A percentile compares a stretch with the other conserved stretches of the same genome.
Evolutionary conservation across 1,140 invertebrate species (phyloP).

Genomic region (Ylistrum balloti): DNA sequence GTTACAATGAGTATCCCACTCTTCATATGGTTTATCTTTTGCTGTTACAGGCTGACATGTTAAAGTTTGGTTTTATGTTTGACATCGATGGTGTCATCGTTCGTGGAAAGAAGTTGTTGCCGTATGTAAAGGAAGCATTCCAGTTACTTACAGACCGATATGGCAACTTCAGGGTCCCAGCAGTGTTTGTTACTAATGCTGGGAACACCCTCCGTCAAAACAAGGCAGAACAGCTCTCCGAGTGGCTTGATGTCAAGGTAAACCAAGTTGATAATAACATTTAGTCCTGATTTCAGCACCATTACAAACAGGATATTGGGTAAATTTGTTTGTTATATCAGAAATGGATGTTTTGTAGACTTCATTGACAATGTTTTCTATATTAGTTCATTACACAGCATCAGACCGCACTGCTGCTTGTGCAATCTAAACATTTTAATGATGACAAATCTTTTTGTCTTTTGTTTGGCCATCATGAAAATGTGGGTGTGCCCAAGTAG

Average conservation of each 20-base stretch:
- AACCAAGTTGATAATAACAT: not conserved
- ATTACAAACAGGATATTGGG: too few species aligned
- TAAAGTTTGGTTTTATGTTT: slow-evolving; percentile 82
- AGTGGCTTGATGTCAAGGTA: slow-evolving; percentile 81
- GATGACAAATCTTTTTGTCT: too few species aligned
- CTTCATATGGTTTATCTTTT: not conserved
- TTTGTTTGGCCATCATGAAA: too few species aligned
- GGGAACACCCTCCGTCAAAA: slow-evolving; percentile 81
- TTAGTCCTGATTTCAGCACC: too few species aligned
- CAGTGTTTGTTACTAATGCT: slow-evolving; percentile 83
- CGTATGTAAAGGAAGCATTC: slow-evolving; percentile 80
- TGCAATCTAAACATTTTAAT: too few species aligned
- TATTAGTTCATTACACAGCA: too few species aligned
- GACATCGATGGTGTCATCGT: slow-evolving; percentile 83
- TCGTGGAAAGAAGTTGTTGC: slow-evolving; percentile 79
- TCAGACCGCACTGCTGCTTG: too few species aligned
- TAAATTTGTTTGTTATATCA: too few species aligned
- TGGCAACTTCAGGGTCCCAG: slow-evolving; percentile 80
- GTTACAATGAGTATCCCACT: too few species aligned
- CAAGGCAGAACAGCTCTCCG: slow-evolving; percentile 81
- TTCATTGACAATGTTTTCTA: too few species aligned
- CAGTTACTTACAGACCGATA: slow-evolving; percentile 75
- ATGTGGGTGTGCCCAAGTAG: too few species aligned
- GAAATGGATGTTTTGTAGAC: too few species aligned
- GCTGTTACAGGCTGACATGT: slow-evolving; percentile 55